Base-by-base conservation (phyloP, 1,140 invertebrate species). In the Subanguina moxae region DNA sequence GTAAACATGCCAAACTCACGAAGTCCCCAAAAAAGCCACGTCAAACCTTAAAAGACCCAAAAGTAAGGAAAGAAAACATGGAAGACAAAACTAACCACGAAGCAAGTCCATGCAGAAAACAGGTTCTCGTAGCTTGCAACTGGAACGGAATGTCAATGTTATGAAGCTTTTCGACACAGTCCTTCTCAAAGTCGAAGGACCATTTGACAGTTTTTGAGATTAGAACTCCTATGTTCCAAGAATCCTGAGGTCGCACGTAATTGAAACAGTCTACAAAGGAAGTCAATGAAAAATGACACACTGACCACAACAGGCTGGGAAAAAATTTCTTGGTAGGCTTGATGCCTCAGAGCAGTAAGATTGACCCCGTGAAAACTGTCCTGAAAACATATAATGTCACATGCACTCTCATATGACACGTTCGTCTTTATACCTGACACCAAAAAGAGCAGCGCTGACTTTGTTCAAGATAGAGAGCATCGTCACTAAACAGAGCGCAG, bases 361-460 rank as follows among this genome's bases (percentile, higher is more conserved):
- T 98, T 93, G 30, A 99, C 93, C 25, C 94, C 94, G 85, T 98
- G 93, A 85, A 99, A 99, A 84, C 90, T 92, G 43, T 92, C 91
- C 84, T 98, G 94, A 38, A 38, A 38, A 38, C 11, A 11, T 11
- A 38, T 38, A 11, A 3, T 38, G 11, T 38, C 32, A 38, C 32
- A 38, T 3, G 32, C 32, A n/a, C n/a, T n/a, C n/a, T n/a, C n/a
- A n/a, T n/a, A n/a, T n/a, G n/a, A n/a, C n/a, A n/a, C n/a, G n/a
- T n/a, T n/a, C n/a, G n/a, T n/a, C 11, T 38, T 38, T 38, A 38
- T 38, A 38, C 32, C 32, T 52, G 48, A 83, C 93, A 90, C 94
- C 94, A 98, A 84, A 98, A 98, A 82, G 96, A 96, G 0, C 93
- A 93, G 86, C 97, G 97, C 78, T 93, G 94, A 77, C 92, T 93